A percentile compares a stretch with the other conserved stretches of the same genome.
phyloP scores from a whole-genome alignment of 2,797 vertebrate species.

The Tenualosa thibaudeaui region DNA sequence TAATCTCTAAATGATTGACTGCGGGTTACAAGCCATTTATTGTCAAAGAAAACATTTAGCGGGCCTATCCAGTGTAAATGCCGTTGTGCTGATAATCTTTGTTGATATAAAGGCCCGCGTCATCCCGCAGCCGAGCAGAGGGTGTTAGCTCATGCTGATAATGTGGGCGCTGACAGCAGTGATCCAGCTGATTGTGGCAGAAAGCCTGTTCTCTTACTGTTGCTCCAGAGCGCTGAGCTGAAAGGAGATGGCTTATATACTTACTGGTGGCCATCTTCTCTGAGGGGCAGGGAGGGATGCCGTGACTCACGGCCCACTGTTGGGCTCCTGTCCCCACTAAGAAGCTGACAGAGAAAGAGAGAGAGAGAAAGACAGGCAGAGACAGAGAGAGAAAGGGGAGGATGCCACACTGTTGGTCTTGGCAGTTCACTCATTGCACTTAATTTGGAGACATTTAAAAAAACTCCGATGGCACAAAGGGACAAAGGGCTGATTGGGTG shows the following conservation, averaged over 20 bases:
- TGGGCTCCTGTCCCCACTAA: conserved; percentile 95
- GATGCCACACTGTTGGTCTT: not conserved
- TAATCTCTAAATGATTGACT: conserved; percentile 23
- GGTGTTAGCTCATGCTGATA: conserved; percentile 18
- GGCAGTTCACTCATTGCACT: conserved; percentile 32
- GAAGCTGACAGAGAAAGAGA: conserved; percentile 80
- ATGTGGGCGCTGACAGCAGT: conserved; percentile 13
- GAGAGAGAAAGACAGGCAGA: not conserved
- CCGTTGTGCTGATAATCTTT: conserved; percentile 6
- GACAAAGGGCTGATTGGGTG: not conserved
- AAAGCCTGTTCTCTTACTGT: not conserved
- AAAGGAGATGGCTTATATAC: conserved; percentile 51
- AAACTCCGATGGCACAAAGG: not conserved
- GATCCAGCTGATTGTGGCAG: conserved; percentile 11
- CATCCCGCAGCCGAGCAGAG: not conserved
- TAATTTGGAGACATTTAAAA: not conserved
- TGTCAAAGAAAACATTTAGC: conserved; percentile 26
- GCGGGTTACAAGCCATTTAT: conserved; percentile 21
- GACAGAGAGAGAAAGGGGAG: not conserved
- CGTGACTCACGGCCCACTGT: conserved; percentile 95
- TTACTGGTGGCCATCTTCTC: conserved; percentile 98
- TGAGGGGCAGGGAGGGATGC: conserved; percentile 91
- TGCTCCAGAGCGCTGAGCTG: not conserved
- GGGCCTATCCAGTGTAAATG: conserved; percentile 20
- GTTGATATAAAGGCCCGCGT: conserved; percentile 21